Percentiles rank a stretch among this genome's conserved stretches.
Evolutionary conservation across 2,113 vertebrate genomes (phyloP).

Genomic region (Brachyhypopomus occidentalis): DNA sequence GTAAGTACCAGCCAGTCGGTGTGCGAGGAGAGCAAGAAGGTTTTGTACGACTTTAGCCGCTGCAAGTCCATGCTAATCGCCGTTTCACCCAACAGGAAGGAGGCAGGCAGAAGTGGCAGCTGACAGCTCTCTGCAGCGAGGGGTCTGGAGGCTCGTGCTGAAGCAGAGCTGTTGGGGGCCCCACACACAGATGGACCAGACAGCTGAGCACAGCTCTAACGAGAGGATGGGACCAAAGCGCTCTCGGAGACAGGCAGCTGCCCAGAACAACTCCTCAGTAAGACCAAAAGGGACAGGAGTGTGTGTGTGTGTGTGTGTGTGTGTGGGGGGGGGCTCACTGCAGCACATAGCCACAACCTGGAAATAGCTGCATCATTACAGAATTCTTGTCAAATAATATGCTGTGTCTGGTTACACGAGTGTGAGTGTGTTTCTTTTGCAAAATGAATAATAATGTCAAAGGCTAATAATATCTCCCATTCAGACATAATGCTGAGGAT

Average conservation of each 20-base stretch:
- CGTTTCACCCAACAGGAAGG: conserved; percentile 28
- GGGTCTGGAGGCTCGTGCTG: conserved; percentile 34
- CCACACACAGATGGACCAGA: conserved; percentile 55
- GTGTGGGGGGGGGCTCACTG: conserved; percentile 16
- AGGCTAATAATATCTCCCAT: not conserved
- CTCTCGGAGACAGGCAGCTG: conserved; percentile 31
- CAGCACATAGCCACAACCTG: not conserved
- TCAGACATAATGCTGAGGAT: not conserved
- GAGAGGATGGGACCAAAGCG: conserved; percentile 41
- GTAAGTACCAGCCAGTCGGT: too few relatives aligned
- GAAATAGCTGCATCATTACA: conserved; percentile 19
- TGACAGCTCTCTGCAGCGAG: conserved; percentile 42
- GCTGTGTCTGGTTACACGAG: not conserved
- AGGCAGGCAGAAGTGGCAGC: conserved; percentile 34
- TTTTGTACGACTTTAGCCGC: not conserved
- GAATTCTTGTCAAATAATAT: conserved; percentile 17
- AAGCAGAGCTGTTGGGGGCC: conserved; percentile 37
- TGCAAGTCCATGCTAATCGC: conserved; percentile 1
- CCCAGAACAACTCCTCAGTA: conserved; percentile 45
- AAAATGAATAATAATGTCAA: not conserved
- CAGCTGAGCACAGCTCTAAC: conserved; percentile 47
- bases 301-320: too few relatives aligned
- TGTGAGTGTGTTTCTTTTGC: not conserved
- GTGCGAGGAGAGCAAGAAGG: not conserved
- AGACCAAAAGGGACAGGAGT: conserved; percentile 35